These are phyloP conservation scores for Drosophila eohydei DNA, from an alignment of 2,888 invertebrate genomes.

Conservation along the genomic window DNA sequence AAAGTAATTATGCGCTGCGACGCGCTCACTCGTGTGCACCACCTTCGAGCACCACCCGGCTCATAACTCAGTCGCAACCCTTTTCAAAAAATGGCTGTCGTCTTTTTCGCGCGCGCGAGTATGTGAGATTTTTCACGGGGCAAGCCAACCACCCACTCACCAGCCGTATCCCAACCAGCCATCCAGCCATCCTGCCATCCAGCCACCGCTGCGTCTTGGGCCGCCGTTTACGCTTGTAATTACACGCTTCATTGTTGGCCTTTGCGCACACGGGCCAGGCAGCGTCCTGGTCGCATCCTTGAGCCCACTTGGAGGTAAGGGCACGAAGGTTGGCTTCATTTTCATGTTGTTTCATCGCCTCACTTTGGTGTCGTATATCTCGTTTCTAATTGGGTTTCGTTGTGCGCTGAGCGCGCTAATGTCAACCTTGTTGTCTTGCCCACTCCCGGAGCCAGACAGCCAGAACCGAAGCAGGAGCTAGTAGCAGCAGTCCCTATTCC, in stretches of 20 bases:
- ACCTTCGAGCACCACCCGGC: constrained; percentile 37
- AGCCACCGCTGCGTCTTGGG: constrained; percentile 63
- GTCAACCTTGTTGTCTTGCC: constrained; percentile 74
- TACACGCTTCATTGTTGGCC: constrained; percentile 85
- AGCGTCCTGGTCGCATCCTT: constrained; percentile 34
- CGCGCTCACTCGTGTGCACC: constrained; percentile 56
- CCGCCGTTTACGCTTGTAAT: constrained; percentile 83
- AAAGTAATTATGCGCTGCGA: constrained; percentile 84
- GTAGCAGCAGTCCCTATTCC: constrained; percentile 20
- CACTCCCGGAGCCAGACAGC: constrained; percentile 8
- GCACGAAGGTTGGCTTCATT: constrained; percentile 50
- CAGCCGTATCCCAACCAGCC: background rate
- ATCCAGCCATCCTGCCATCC: constrained; percentile 14
- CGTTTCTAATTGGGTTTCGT: constrained; percentile 81
- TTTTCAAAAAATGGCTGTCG: constrained; percentile 74
- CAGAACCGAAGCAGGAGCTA: background rate
- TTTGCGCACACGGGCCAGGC: constrained; percentile 32
- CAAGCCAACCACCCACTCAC: constrained; percentile 14
- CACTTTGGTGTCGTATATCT: constrained; percentile 82
- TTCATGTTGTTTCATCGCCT: constrained; percentile 81
- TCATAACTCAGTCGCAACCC: constrained; percentile 71
- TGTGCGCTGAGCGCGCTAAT: constrained; percentile 74
- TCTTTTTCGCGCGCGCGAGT: constrained; percentile 53
- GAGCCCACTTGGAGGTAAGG: constrained; percentile 21
- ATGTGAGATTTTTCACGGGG: constrained; percentile 63